A percentile compares a stretch with the other conserved stretches of the same genome.
phyloP scores from a whole-genome alignment of 1,140 invertebrate genomes.

The Eupristina koningsbergeri region DNA sequence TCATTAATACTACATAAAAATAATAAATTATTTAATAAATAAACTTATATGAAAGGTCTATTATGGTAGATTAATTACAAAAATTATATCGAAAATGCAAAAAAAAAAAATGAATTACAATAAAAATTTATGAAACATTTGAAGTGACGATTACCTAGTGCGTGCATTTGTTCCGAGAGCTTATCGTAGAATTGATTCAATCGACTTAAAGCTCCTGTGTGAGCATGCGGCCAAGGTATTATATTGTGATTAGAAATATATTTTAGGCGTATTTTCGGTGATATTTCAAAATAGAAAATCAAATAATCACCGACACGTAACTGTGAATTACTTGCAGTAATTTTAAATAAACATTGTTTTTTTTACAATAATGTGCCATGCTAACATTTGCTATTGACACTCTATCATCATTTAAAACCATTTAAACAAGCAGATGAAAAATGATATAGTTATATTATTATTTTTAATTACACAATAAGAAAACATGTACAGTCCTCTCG shows the following conservation, averaged over 20 bases:
- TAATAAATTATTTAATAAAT: no score
- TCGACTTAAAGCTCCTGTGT: conserved; percentile 70
- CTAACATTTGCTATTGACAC: background rate
- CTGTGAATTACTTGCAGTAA: background rate
- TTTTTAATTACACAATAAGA: no score
- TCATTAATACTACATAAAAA: no score
- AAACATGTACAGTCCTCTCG: no score
- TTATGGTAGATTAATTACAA: no score
- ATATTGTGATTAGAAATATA: conserved; percentile 61
- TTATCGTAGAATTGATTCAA: conserved; percentile 75
- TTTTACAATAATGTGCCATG: background rate
- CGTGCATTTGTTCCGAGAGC: conserved; percentile 72
- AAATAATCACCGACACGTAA: conserved; percentile 31
- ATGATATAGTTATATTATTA: no score
- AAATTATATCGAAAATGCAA: no score
- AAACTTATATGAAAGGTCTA: no score
- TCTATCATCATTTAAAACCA: background rate
- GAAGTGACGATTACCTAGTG: conserved; percentile 69
- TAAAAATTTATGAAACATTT: conserved; percentile 31
- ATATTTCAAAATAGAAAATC: conserved; percentile 1
- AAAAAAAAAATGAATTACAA: background rate
- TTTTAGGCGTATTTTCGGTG: conserved; percentile 9
- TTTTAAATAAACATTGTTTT: background rate
- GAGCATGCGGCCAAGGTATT: conserved; percentile 69
- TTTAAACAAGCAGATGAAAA: no score